A percentile compares a stretch with the other conserved stretches of the same genome.
These are phyloP conservation scores for Drosophila longiperda DNA, from an alignment of 2,888 invertebrate species.

Conservation along the genomic window DNA sequence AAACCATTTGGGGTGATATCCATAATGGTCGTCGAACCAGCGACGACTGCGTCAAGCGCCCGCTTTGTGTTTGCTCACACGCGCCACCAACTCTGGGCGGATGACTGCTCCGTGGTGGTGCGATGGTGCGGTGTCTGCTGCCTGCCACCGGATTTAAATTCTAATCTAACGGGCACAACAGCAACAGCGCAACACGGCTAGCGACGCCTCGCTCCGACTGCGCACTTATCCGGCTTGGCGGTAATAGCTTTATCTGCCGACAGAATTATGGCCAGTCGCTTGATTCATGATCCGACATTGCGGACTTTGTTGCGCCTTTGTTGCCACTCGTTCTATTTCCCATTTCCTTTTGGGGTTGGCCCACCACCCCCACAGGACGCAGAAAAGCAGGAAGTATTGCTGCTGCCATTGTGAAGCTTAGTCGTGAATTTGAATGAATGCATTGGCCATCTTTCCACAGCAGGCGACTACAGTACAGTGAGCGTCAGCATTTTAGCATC, in stretches of 20 bases:
- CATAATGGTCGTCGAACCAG: slow-evolving; percentile 75
- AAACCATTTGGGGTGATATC: slow-evolving; percentile 79
- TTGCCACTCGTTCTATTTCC: slow-evolving; percentile 29
- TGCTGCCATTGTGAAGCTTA: slow-evolving; percentile 50
- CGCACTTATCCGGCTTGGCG: slow-evolving; percentile 75
- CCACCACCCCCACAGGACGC: slow-evolving; percentile 16
- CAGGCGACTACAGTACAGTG: slow-evolving; percentile 27
- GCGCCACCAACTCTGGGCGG: slow-evolving; percentile 39
- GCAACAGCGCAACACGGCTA: slow-evolving; percentile 53
- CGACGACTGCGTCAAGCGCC: slow-evolving; percentile 53
- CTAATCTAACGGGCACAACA: slow-evolving; percentile 71
- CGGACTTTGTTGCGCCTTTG: slow-evolving; percentile 54
- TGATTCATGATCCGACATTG: slow-evolving; percentile 81
- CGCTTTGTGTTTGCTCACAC: slow-evolving; percentile 61
- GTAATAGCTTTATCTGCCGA: slow-evolving; percentile 85
- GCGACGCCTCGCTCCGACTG: slow-evolving; percentile 28
- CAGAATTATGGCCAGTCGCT: slow-evolving; percentile 82
- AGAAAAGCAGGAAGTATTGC: slow-evolving; percentile 47
- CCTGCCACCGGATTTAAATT: slow-evolving; percentile 71
- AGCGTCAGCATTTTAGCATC: not conserved
- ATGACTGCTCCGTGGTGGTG: slow-evolving; percentile 17
- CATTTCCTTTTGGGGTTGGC: slow-evolving; percentile 37
- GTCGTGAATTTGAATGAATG: slow-evolving; percentile 57
- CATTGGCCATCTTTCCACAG: slow-evolving; percentile 27
- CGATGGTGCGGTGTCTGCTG: slow-evolving; percentile 28